Percentiles rank a stretch among this genome's conserved stretches.
Conservation (phyloP, 1,140 invertebrate species). For the Xylocopa sonorina region DNA sequence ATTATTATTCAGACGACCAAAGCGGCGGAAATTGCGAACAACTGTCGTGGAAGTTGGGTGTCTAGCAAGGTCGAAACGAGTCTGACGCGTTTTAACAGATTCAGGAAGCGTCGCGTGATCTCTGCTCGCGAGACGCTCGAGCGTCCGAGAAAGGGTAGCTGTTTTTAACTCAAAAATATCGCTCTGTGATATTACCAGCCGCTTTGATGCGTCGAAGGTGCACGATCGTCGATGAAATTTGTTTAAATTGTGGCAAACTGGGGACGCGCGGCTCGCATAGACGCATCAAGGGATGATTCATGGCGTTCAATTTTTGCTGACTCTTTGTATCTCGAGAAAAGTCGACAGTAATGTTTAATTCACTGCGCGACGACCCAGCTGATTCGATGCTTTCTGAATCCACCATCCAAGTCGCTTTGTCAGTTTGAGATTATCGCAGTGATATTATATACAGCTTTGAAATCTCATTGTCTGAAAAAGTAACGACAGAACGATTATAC, state of each 20-base stretch:
- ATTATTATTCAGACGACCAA: neutral
- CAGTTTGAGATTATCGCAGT: no score
- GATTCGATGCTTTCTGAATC: neutral
- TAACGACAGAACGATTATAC: no score
- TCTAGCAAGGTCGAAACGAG: no score
- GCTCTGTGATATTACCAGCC: constrained; percentile 39
- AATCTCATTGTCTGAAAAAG: no score
- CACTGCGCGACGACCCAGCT: neutral
- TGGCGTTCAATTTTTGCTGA: constrained; percentile 62
- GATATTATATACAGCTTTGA: no score
- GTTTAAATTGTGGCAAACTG: constrained; percentile 74
- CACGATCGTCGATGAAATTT: constrained; percentile 66
- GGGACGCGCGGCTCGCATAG: constrained; percentile 71
- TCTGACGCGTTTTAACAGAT: no score
- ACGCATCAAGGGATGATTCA: constrained; percentile 72
- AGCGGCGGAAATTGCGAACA: neutral
- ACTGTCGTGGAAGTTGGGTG: constrained; percentile 23
- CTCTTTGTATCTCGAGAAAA: constrained; percentile 6
- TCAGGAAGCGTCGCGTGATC: constrained; percentile 11
- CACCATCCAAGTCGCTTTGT: neutral
- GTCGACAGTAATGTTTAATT: neutral
- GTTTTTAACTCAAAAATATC: constrained; percentile 52
- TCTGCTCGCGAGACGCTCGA: neutral
- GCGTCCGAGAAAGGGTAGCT: no score
- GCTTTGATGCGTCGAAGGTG: constrained; percentile 51